phyloP scores from a whole-genome alignment of 2,888 invertebrate genomes.

The Erebia ligea region DNA sequence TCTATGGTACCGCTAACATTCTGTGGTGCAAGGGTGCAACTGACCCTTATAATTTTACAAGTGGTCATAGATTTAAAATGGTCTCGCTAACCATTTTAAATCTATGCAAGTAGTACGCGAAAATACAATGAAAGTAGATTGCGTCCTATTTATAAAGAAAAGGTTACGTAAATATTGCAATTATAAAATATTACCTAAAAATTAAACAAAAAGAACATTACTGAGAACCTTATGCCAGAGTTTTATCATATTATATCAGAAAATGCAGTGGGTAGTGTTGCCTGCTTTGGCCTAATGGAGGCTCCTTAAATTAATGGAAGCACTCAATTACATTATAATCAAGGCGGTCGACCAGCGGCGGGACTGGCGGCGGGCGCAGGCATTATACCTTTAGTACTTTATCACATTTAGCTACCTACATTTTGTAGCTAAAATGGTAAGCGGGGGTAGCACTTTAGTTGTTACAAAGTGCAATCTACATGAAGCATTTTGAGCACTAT shows the following conservation, averaged over 20 bases:
- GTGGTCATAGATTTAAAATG: too few relatives aligned
- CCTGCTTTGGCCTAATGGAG: slow-evolving; percentile 47
- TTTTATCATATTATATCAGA: slow-evolving; percentile 17
- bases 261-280: slow-evolving; percentile 18
- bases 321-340: slow-evolving; percentile 74
- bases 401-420: slow-evolving; percentile 25
- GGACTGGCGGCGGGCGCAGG: slow-evolving; percentile 16
- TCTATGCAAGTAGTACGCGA: too few relatives aligned
- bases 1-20: too few relatives aligned
- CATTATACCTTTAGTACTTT: slow-evolving; percentile 24
- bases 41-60: too few relatives aligned
- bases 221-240: background rate
- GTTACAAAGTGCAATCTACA: background rate
- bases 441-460: slow-evolving; percentile 2
- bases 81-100: too few relatives aligned
- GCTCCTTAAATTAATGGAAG: slow-evolving; percentile 62
- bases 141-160: too few relatives aligned
- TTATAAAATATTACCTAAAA: too few relatives aligned
- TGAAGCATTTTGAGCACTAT: too few relatives aligned
- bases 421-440: slow-evolving; percentile 16
- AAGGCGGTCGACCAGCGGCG: slow-evolving; percentile 39
- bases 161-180: too few relatives aligned
- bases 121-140: too few relatives aligned
- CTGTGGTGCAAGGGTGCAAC: too few relatives aligned
- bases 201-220: too few relatives aligned